These are phyloP conservation scores for Furnarius figulus DNA, from an alignment of 2,113 vertebrate genomes.

Conservation along the genomic window DNA sequence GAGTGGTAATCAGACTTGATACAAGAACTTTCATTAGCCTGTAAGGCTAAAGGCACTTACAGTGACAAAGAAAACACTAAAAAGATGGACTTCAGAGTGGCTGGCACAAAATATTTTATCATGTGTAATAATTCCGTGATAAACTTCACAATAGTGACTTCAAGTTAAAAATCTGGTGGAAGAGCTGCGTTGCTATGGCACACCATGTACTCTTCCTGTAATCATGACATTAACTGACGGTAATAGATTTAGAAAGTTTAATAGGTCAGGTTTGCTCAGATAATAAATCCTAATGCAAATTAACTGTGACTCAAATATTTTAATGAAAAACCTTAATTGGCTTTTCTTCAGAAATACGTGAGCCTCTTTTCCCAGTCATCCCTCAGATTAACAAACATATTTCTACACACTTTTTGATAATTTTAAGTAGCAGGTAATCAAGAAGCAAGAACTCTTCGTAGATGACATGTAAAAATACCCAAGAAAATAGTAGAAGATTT, in stretches of 20 bases:
- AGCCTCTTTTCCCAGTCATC: background rate
- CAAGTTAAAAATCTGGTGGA: slow-evolving; percentile 1
- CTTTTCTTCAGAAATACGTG: background rate
- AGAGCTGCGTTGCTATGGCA: slow-evolving; percentile 1
- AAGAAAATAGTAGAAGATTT: background rate
- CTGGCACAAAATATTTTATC: slow-evolving; percentile 41
- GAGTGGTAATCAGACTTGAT: slow-evolving; percentile 68
- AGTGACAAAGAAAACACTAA: slow-evolving; percentile 51
- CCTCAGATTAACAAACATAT: background rate
- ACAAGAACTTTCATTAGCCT: slow-evolving; percentile 67
- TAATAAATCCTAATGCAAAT: slow-evolving; percentile 55
- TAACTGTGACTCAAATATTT: slow-evolving; percentile 42
- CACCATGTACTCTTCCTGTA: background rate
- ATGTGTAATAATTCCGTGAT: slow-evolving; percentile 35
- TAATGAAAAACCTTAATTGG: slow-evolving; percentile 62
- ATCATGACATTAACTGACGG: slow-evolving; percentile 45
- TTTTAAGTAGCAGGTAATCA: background rate
- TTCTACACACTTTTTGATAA: background rate
- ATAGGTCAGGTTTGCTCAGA: slow-evolving; percentile 43
- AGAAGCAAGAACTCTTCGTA: background rate
- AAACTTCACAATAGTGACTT: slow-evolving; percentile 8
- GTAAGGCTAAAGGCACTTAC: slow-evolving; percentile 55
- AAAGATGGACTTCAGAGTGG: slow-evolving; percentile 31
- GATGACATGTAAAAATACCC: background rate
- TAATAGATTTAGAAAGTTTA: slow-evolving; percentile 59